Evolutionary conservation across 2,113 vertebrate genomes (phyloP).

Genomic region (Catharus fuscescens): DNA sequence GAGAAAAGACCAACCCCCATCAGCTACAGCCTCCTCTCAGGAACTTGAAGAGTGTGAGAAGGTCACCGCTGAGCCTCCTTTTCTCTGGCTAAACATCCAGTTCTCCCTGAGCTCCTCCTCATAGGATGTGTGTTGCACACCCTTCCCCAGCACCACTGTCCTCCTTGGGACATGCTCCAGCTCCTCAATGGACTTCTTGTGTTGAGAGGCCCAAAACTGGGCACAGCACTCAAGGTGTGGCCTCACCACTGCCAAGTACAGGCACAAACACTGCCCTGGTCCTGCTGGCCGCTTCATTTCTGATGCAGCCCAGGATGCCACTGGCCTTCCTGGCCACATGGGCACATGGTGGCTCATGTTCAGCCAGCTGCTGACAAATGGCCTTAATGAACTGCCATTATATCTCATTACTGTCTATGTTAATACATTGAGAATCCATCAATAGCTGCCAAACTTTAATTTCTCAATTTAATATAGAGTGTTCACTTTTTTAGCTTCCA

Average conservation of each 20-base stretch:
- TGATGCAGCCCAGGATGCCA: neutral
- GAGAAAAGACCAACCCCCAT: neutral
- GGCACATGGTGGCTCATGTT: neutral
- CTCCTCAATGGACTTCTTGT: neutral
- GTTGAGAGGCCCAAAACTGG: neutral
- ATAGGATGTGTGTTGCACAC: neutral
- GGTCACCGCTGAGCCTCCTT: neutral
- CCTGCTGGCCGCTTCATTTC: neutral
- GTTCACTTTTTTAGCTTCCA: neutral
- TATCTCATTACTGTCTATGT: neutral
- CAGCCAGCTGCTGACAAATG: neutral
- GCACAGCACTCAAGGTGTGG: neutral
- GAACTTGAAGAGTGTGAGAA: neutral
- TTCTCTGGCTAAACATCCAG: neutral
- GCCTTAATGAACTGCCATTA: neutral
- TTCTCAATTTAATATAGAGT: neutral
- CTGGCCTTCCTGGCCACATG: neutral
- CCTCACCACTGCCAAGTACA: neutral
- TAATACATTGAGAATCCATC: neutral
- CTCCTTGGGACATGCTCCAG: neutral
- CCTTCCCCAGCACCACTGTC: neutral
- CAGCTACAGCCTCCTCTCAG: neutral
- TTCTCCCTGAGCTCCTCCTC: neutral
- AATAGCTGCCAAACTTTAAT: neutral
- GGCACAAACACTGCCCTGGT: neutral